Evolutionary conservation across 2,888 invertebrate species (phyloP), one percentile per base, ranked within the genome.

Genomic region (Pyrrhia umbra): DNA sequence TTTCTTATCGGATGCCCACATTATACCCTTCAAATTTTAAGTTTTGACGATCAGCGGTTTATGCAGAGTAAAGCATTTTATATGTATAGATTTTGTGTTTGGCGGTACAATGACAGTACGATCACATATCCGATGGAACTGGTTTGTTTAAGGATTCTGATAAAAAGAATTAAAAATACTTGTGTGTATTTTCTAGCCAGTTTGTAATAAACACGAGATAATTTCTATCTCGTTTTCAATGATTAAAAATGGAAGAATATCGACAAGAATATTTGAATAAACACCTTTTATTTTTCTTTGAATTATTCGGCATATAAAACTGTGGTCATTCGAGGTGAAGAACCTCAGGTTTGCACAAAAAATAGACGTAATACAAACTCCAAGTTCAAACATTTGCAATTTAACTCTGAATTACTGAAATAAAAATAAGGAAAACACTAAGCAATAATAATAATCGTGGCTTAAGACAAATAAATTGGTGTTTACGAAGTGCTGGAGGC

Each of bases 401-500:
- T 52, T 16, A 27, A 49, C 6, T 39, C 0, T 25, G 10, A 37
- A 52, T 54, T 23, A 52, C 34, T 43, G 13, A 66, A 45, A 49
- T 18, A 46, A 46, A 43, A 56, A 27, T 30, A 47, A 43, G 6
- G 18, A 68, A 64, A 64, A 57, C 6, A n/a, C 34, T 23, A 27
- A 51, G 42, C 20, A 61, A 43, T 39, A 51, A 43, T 39, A 51
- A 67, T 63, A 52, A 56, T 42, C 13, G 39, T 52, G 20, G 21
- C 40, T 43, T 61, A 46, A 65, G 42, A 34, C 40, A 71, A 64
- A 75, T 68, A 66, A 60, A 57, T 68, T 59, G 59, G 43, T 71
- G 67, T 78, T 76, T 77, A 79, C 61, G 68, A 68, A 50, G 46
- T 54, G 65, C 57, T 65, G 66, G 62, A 68, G 75, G 73, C 74